Evolutionary conservation across 2,888 invertebrate species (phyloP).

Genomic region (Bursaphelenchus okinawaensis): DNA sequence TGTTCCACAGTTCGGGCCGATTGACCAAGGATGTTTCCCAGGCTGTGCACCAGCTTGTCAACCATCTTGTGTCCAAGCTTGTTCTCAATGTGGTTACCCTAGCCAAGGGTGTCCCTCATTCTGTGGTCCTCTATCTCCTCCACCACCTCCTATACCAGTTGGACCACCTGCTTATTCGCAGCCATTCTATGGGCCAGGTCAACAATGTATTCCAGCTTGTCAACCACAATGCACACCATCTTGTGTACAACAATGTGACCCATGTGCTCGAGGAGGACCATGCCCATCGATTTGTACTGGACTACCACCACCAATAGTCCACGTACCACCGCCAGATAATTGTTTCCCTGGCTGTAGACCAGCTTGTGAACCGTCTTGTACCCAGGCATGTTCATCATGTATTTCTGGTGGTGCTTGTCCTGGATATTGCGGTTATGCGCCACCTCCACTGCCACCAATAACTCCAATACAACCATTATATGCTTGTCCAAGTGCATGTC

Average conservation of each 20-base stretch:
- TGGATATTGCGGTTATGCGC: not conserved
- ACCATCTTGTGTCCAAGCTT: slow-evolving; percentile 35
- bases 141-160: slow-evolving; percentile 7
- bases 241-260: slow-evolving; percentile 5
- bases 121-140: slow-evolving; percentile 1
- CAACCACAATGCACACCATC: slow-evolving; percentile 31
- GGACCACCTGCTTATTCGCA: no score
- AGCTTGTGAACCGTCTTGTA: slow-evolving; percentile 1
- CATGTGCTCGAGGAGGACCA: not conserved
- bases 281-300: not conserved
- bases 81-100: slow-evolving; percentile 12
- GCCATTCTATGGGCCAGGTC: not conserved
- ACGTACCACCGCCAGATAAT: not conserved
- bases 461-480: not conserved
- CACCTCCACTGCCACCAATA: not conserved
- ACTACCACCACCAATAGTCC: not conserved
- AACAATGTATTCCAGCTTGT: slow-evolving; percentile 34
- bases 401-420: slow-evolving; percentile 8
- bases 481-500: not conserved
- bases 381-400: not conserved
- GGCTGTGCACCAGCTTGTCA: slow-evolving; percentile 29
- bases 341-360: slow-evolving; percentile 2
- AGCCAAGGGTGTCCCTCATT: not conserved
- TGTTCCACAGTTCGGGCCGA: not conserved
- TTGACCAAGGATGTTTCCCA: not conserved